Base-by-base conservation (phyloP, 2,113 vertebrate genomes). In the Boulengeromyrus knoepffleri region DNA sequence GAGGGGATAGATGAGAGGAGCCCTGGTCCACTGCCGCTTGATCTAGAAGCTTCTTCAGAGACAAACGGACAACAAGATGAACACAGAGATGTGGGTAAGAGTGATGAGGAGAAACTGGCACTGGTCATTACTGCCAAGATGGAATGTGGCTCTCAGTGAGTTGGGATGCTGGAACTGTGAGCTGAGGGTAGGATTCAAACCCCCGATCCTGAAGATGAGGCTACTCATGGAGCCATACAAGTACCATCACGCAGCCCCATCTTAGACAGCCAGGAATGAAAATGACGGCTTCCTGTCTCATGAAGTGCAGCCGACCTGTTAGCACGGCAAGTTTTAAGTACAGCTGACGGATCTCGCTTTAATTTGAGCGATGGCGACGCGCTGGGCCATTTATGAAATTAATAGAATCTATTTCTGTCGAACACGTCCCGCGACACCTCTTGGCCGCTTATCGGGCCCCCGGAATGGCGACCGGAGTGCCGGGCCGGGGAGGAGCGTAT, bases 401-500 rank as follows among this genome's bases (percentile, higher is more conserved):
- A 90, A 88, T 90, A 56, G 70, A 88, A 84, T 66, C 87, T 49
- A 84, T 90, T 90, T 90, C 87, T 58, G 90, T 84, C 47, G 2
- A 58, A 84, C 90, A 85, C 85, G 50, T 88, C 90, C 47, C 17
- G 70, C 42, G 50, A 90, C 90, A 90, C 87, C 42, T 88, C 62
- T 88, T 83, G 45, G 87, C 87, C 31, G 74, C 50, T 46, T 62
- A 47, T 88, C 74, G 83, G 74, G 58, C 13, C 27, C 77, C 74
- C 62, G 87, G 90, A 74, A 83, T 49, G 42, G 70, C 1, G 52
- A 10, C 62, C 56, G 24, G 86, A 13, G 27, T 17, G 24, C 87
- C 56, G 86, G 36, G 49, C 31, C 42, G 21, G 12, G 62, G 9
- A 17, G 24, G 5, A 19, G 31, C 24, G 58, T 53, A 80, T 90